Evolutionary conservation across 2,113 vertebrate species (phyloP).

Genomic region (Xenopus borealis): DNA sequence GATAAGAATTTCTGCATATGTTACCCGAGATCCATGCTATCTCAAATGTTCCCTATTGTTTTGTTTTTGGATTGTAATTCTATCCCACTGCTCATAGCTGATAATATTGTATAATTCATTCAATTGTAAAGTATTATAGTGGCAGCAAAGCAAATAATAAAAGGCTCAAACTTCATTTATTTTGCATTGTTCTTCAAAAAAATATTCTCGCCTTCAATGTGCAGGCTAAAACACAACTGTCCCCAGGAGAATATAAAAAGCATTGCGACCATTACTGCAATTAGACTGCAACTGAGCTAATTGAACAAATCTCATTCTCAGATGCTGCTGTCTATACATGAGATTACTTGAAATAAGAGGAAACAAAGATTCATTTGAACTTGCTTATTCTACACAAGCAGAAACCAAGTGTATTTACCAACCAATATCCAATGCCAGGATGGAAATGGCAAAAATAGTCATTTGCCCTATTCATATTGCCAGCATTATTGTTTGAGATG

Average conservation of each 20-base stretch:
- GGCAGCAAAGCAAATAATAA: conserved; percentile 29
- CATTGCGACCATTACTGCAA: conserved; percentile 50
- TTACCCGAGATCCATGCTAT: background rate
- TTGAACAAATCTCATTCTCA: conserved; percentile 36
- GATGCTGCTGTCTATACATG: conserved; percentile 39
- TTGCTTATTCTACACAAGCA: too few relatives aligned
- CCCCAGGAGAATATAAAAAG: conserved; percentile 49
- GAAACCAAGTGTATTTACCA: too few relatives aligned
- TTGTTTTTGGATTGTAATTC: background rate
- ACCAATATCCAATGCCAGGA: conserved; percentile 41
- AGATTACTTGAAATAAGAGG: conserved; percentile 43
- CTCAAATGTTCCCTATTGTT: background rate
- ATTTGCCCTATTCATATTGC: too few relatives aligned
- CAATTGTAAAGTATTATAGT: background rate
- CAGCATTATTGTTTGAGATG: conserved; percentile 33
- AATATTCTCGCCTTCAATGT: conserved; percentile 49
- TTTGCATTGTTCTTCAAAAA: conserved; percentile 40
- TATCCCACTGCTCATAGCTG: background rate
- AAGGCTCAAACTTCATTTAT: conserved; percentile 12
- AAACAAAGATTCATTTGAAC: conserved; percentile 26
- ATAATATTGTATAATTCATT: background rate
- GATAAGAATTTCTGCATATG: too few relatives aligned
- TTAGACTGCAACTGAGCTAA: conserved; percentile 54
- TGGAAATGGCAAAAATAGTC: background rate
- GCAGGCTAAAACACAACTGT: conserved; percentile 49